Evolutionary conservation across 2,888 invertebrate species (phyloP).

Genomic region (Pachycephus smyrnensis): DNA sequence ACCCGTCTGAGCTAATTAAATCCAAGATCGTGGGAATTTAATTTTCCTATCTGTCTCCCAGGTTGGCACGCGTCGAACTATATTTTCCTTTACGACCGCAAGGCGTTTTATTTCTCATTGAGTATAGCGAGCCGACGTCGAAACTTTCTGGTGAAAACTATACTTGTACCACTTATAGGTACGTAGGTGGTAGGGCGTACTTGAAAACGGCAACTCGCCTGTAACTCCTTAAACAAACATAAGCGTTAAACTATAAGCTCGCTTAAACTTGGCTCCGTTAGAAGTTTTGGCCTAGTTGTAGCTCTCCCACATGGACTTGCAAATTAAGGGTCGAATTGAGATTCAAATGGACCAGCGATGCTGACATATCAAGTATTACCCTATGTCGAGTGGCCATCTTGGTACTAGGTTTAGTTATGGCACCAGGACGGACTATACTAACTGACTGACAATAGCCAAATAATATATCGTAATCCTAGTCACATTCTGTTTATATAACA

Average conservation of each 20-base stretch:
- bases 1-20: background rate
- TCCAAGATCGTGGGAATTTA: background rate
- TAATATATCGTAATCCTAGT: background rate
- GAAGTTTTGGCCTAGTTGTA: slow-evolving; percentile 32
- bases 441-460: background rate
- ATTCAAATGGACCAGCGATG: slow-evolving; percentile 38
- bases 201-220: slow-evolving; percentile 39
- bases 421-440: background rate
- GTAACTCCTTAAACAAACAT: slow-evolving; percentile 55
- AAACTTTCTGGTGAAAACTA: slow-evolving; percentile 1
- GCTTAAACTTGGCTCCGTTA: slow-evolving; percentile 47
- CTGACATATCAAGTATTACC: background rate
- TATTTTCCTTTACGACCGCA: background rate
- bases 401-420: background rate
- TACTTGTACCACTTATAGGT: background rate
- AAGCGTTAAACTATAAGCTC: slow-evolving; percentile 51
- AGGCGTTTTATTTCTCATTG: background rate
- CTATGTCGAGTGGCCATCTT: background rate
- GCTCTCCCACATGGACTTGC: slow-evolving; percentile 42
- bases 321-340: slow-evolving; percentile 53
- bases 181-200: background rate
- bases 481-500: background rate
- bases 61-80: background rate
- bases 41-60: background rate
- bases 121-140: background rate